Evolutionary conservation across 2,888 invertebrate species (phyloP), one percentile per base, ranked within the genome.

Genomic region (Andrena hattorfiana): DNA sequence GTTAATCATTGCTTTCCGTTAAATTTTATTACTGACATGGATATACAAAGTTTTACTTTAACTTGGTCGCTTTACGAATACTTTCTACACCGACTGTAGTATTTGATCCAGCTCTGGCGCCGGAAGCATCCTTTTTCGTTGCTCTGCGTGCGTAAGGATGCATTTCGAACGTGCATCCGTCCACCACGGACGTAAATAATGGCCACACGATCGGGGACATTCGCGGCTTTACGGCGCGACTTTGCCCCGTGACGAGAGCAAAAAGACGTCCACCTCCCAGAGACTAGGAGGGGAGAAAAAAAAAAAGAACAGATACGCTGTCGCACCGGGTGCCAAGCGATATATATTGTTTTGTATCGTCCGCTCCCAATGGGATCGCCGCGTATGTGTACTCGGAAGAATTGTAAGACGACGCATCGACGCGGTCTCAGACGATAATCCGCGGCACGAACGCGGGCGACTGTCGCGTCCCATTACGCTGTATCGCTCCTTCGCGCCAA

Each of bases 351-450:
- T 49, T 56, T 72, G 16, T 30, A 23, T 26, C 42, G 32, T 63
- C 23, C 60, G 42, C 69, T 64, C 51, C 56, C 32, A 48, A 54
- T 56, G 49, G 78, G 69, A 60, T 49, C 32, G 68, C 16, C 62
- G 73, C 56, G 70, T 73, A 60, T 56, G 23, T 60, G 72, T 73
- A 67, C 60, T 66, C 77, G 75, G 59, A 82, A 70, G 62, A 77
- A 79, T 80, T 83, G 88, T 88, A 88, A 88, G 87, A 88, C 88
- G 87, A 88, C 87, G 87, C 87, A 88, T 86, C 87, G 88, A 88
- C 87, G 89, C 85, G 77, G 63, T 79, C 70, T 62, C 70, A 86
- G 48, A 81, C 66, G 85, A 67, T 74, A 71, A 73, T 60, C 56
- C 71, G 73, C 66, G 35, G 54, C 51, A 66, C 79, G 84, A 86